Evolutionary conservation across 2,113 vertebrate species (phyloP).

Genomic region (Myotis brandtii): DNA sequence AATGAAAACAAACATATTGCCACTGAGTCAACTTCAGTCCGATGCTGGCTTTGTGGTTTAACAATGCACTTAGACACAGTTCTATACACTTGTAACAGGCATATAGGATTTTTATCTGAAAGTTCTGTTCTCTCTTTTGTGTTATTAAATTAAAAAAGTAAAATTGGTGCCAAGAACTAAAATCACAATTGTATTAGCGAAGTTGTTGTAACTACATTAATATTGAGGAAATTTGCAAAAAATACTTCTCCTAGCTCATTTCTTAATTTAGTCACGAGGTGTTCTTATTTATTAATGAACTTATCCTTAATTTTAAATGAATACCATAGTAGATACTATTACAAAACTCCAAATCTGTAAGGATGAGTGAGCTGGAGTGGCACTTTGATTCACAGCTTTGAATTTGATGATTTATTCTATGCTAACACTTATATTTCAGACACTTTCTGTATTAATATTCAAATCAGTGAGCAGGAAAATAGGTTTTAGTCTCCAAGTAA

Average conservation of each 20-base stretch:
- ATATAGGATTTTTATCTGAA: conserved; percentile 28
- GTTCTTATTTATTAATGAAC: conserved; percentile 43
- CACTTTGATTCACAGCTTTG: conserved; percentile 37
- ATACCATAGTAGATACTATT: neutral
- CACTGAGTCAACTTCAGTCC: neutral
- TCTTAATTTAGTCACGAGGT: conserved; percentile 39
- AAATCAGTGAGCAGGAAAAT: conserved; percentile 54
- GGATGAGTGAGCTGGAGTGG: neutral
- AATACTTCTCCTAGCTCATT: conserved; percentile 20
- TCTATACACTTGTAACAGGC: neutral
- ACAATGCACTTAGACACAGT: neutral
- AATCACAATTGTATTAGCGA: conserved; percentile 26
- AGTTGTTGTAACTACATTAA: conserved; percentile 41
- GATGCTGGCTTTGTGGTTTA: neutral
- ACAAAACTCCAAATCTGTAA: conserved; percentile 21
- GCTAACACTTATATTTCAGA: conserved; percentile 20
- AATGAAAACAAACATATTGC: neutral
- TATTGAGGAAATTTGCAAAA: conserved; percentile 28
- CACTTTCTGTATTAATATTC: conserved; percentile 55
- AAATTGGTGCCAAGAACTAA: conserved; percentile 29
- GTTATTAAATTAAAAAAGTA: conserved; percentile 32
- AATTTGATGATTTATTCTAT: conserved; percentile 48
- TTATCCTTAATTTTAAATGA: conserved; percentile 52
- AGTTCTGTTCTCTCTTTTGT: neutral
- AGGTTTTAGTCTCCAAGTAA: conserved; percentile 39